Conservation (phyloP, 2,888 invertebrate genomes). For the Hylaea fasciaria region DNA sequence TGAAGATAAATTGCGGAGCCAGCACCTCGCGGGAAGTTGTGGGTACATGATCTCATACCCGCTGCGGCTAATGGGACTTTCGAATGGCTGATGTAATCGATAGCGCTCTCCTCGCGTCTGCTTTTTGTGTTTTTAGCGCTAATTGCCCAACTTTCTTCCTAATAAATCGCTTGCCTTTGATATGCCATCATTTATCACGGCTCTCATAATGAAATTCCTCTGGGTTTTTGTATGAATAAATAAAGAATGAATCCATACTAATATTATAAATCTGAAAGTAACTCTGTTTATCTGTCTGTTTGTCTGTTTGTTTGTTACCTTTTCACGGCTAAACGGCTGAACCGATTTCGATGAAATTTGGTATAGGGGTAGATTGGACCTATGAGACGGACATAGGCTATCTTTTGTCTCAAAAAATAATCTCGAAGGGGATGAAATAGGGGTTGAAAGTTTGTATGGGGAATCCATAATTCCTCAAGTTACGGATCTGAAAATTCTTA, state of each 20-base stretch:
- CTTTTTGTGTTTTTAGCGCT: conserved; percentile 70
- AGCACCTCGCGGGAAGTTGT: conserved; percentile 29
- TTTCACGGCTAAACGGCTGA: too few relatives aligned
- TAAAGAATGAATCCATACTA: conserved; percentile 46
- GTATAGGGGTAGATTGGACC: too few relatives aligned
- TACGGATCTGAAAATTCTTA: too few relatives aligned
- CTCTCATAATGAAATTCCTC: conserved; percentile 48
- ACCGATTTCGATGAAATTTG: too few relatives aligned
- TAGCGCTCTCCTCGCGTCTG: conserved; percentile 62
- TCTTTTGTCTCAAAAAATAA: too few relatives aligned
- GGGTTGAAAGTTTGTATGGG: too few relatives aligned
- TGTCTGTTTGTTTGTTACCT: too few relatives aligned
- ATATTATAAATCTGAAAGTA: too few relatives aligned
- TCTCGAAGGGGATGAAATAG: too few relatives aligned
- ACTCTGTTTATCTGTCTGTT: too few relatives aligned
- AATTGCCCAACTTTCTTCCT: conserved; percentile 70
- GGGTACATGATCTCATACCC: conserved; percentile 34
- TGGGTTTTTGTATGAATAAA: conserved; percentile 49
- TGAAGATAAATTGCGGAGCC: conserved; percentile 29
- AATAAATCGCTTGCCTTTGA: conserved; percentile 67
- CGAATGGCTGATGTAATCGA: conserved; percentile 68
- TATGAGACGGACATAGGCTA: too few relatives aligned
- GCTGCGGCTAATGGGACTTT: conserved; percentile 66
- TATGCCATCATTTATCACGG: conserved; percentile 61
- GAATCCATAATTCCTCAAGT: too few relatives aligned